A percentile compares a stretch with the other conserved stretches of the same genome.
Evolutionary conservation across 2,797 vertebrate genomes (phyloP).

Genomic region (Phoebastria nigripes): DNA sequence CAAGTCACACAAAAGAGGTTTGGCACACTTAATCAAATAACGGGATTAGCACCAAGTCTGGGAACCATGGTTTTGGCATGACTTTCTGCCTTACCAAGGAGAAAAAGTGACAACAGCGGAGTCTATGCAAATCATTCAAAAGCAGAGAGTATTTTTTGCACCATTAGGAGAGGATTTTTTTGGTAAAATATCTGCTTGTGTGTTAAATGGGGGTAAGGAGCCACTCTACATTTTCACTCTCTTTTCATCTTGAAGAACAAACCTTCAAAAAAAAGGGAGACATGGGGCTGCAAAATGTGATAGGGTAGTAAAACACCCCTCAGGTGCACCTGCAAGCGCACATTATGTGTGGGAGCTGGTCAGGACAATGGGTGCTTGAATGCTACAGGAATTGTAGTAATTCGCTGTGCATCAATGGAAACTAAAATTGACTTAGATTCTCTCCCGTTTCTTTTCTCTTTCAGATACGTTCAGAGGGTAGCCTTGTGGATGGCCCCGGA

Average conservation of each 20-base stretch:
- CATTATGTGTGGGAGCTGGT: not conserved
- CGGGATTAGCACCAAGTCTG: constrained; percentile 35
- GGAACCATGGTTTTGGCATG: not conserved
- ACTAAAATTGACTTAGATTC: not conserved
- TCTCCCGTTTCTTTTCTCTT: constrained; percentile 37
- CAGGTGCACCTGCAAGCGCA: not conserved
- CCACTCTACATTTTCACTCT: not conserved
- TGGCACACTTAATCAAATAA: constrained; percentile 37
- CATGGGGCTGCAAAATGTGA: not conserved
- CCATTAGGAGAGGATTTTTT: not conserved
- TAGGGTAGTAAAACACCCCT: not conserved
- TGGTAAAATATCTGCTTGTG: not conserved
- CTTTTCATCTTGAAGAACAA: not conserved
- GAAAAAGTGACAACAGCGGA: not conserved
- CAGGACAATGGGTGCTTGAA: not conserved
- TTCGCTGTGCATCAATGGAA: not conserved
- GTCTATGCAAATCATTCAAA: not conserved
- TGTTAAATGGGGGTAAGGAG: not conserved
- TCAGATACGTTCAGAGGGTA: constrained; percentile 87
- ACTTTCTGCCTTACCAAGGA: constrained; percentile 14
- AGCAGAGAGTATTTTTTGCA: not conserved
- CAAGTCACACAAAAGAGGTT: constrained; percentile 31
- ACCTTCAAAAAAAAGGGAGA: not conserved
- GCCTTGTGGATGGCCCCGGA: constrained; percentile 95
- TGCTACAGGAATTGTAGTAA: not conserved